Percentiles rank a stretch among this genome's conserved stretches.
Conservation (phyloP, 53 echinoderm and acorn worm species). For the Crossaster papposus region DNA sequence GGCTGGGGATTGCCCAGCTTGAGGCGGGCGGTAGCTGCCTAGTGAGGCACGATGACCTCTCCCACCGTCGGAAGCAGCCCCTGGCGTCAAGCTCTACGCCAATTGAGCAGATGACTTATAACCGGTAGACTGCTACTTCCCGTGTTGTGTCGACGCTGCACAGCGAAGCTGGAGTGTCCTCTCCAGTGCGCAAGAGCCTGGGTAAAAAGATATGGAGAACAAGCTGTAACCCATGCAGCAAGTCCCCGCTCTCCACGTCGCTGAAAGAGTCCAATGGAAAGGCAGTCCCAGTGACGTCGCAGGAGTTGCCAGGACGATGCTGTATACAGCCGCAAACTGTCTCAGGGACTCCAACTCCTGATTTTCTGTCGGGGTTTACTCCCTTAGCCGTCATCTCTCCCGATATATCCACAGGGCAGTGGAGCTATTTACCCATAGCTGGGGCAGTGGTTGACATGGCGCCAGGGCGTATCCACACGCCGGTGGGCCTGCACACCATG, state of each 20-base stretch:
- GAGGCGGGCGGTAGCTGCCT: too few species aligned
- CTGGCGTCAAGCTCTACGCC: too few species aligned
- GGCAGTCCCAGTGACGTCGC: conserved; percentile 34
- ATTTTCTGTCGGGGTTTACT: conserved; percentile 27
- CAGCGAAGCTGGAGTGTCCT: conserved; percentile 64
- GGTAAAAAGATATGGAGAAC: conserved; percentile 22
- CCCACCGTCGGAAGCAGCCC: conserved; percentile 66
- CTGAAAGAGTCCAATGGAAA: conserved; percentile 29
- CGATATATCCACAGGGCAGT: conserved; percentile 38
- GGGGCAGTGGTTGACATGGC: too few species aligned
- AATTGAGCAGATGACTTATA: too few species aligned
- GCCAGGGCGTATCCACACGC: too few species aligned
- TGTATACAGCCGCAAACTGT: conserved; percentile 2
- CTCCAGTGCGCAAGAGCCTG: conserved; percentile 51
- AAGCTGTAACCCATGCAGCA: conserved; percentile 48
- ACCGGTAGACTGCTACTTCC: too few species aligned
- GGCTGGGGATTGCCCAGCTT: too few species aligned
- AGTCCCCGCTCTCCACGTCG: conserved; percentile 35
- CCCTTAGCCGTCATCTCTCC: not conserved
- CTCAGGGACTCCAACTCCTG: conserved; percentile 52
- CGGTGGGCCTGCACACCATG: too few species aligned
- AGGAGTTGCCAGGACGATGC: conserved; percentile 53
- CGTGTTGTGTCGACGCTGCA: too few species aligned
- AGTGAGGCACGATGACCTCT: conserved; percentile 54
- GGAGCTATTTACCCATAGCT: too few species aligned